Evolutionary conservation across 2,888 invertebrate genomes (phyloP).

Genomic region (Nesidiocoris tenuis): DNA sequence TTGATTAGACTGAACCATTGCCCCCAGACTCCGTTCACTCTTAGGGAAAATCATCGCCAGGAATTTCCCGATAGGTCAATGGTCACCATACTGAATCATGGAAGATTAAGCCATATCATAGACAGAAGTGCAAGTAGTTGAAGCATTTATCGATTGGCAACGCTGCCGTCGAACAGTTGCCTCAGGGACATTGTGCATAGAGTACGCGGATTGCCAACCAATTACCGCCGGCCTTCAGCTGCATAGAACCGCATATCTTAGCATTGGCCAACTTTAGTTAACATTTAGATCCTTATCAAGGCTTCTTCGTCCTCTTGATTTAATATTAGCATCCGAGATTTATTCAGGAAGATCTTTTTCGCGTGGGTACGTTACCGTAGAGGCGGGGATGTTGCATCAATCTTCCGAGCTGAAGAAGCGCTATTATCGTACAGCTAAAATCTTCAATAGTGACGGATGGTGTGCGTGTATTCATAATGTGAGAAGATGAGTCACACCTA

Average conservation of each 20-base stretch:
- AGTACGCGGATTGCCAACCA: neutral
- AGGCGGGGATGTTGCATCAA: neutral
- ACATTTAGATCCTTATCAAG: neutral
- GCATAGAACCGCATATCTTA: neutral
- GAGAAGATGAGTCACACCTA: neutral
- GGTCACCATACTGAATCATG: no score
- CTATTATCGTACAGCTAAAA: neutral
- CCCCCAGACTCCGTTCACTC: no score
- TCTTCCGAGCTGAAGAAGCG: neutral
- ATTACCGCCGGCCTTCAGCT: neutral
- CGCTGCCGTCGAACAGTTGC: neutral
- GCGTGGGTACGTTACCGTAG: neutral
- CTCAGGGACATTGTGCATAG: neutral
- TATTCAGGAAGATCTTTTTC: neutral
- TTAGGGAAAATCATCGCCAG: no score
- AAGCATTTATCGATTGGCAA: neutral
- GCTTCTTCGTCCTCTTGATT: neutral
- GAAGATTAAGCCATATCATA: no score
- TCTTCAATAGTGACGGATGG: neutral
- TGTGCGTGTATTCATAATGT: neutral
- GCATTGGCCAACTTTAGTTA: neutral
- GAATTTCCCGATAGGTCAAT: no score
- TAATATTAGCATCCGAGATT: neutral
- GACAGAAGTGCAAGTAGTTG: neutral
- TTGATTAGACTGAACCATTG: no score